phyloP scores from a whole-genome alignment of 2,113 vertebrate genomes.

The Typhlomys cinereus region DNA sequence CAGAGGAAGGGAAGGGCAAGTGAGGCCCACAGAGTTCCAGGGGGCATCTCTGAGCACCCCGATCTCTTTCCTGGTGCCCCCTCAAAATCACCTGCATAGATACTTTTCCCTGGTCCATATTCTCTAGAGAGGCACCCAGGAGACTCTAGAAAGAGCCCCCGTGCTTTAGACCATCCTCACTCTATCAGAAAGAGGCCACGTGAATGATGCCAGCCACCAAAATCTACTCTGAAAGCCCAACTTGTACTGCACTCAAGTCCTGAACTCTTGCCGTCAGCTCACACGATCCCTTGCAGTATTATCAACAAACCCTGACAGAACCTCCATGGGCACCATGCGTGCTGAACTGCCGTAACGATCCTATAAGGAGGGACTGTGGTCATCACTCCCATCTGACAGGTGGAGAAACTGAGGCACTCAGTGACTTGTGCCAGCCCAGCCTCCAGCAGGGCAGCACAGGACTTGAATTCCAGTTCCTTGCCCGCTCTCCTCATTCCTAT shows the following conservation, averaged over 20 bases:
- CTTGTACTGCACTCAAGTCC: neutral
- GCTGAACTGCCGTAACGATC: neutral
- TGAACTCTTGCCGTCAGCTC: neutral
- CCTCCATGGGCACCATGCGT: neutral
- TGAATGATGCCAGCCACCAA: neutral
- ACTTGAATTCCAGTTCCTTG: neutral
- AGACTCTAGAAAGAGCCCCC: neutral
- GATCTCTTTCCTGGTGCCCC: neutral
- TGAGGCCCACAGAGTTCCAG: accelerated
- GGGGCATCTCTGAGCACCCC: too few species aligned
- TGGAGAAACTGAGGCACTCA: neutral
- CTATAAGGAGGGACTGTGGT: neutral
- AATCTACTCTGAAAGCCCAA: neutral
- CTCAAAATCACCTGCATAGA: neutral
- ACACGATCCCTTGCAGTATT: neutral
- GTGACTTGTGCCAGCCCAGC: neutral
- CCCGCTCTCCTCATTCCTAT: neutral
- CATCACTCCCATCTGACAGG: neutral
- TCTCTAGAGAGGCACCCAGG: neutral
- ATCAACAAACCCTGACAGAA: neutral
- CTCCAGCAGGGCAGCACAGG: neutral
- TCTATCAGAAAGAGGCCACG: neutral
- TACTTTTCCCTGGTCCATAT: neutral
- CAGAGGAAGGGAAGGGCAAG: neutral
- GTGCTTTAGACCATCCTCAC: neutral